These are phyloP conservation scores for Anagyrus pseudococci DNA, from an alignment of 2,888 invertebrate species.

Conservation along the genomic window DNA sequence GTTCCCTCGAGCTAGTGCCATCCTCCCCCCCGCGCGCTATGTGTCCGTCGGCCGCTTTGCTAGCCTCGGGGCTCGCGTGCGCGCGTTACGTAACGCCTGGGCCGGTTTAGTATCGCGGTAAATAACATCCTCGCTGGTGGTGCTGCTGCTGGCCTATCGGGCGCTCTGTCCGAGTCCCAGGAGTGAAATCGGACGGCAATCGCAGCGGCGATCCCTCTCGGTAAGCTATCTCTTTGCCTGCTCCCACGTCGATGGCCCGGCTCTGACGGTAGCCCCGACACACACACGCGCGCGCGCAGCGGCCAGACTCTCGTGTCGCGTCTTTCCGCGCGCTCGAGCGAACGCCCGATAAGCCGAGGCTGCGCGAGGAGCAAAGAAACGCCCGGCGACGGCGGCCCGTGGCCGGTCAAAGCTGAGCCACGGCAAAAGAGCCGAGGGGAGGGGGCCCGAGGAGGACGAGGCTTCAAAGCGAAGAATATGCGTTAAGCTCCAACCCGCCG, in stretches of 20 bases:
- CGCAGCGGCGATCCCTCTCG: slow-evolving; percentile 18
- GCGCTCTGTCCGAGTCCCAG: slow-evolving; percentile 43
- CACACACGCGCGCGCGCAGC: neutral
- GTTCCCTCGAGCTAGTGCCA: too few species aligned
- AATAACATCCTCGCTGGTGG: slow-evolving; percentile 41
- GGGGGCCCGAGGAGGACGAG: too few species aligned
- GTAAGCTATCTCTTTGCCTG: slow-evolving; percentile 10
- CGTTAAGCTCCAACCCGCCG: neutral
- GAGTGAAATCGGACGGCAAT: slow-evolving; percentile 44
- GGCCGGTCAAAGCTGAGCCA: too few species aligned
- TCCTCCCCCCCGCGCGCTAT: too few species aligned
- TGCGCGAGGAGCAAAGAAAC: neutral
- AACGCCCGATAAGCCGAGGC: slow-evolving; percentile 41
- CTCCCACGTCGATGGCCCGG: too few species aligned
- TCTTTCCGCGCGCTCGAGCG: slow-evolving; percentile 39
- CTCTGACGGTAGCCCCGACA: neutral
- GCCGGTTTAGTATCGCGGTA: slow-evolving; percentile 42
- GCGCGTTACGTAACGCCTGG: neutral
- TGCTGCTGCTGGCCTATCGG: slow-evolving; percentile 38
- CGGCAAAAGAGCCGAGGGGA: too few species aligned
- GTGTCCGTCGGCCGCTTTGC: too few species aligned
- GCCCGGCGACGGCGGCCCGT: neutral
- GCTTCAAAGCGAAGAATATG: too few species aligned
- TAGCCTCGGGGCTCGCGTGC: neutral
- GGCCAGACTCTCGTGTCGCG: slow-evolving; percentile 9